phyloP scores from a whole-genome alignment of 2,888 invertebrate genomes.

The Eutolmus rufibarbis region DNA sequence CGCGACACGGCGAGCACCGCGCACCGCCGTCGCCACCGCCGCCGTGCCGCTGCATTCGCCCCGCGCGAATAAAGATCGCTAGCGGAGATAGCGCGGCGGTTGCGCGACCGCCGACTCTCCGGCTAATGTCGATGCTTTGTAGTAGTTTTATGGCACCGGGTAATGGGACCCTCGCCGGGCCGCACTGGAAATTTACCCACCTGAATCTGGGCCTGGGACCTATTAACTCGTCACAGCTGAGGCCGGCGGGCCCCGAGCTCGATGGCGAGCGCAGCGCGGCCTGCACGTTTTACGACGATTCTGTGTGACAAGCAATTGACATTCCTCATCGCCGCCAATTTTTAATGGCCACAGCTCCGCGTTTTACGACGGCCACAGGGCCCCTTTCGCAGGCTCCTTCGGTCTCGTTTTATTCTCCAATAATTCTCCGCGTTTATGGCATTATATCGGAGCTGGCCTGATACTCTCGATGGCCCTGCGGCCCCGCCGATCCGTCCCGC shows the following conservation, averaged over 20 bases:
- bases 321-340: slow-evolving; percentile 40
- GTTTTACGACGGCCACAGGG: slow-evolving; percentile 28
- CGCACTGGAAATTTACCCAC: slow-evolving; percentile 33
- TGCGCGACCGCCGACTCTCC: background rate
- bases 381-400: slow-evolving; percentile 6
- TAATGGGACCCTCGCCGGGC: background rate
- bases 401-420: slow-evolving; percentile 27
- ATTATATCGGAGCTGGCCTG: slow-evolving; percentile 34
- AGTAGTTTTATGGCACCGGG: slow-evolving; percentile 32
- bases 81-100: background rate
- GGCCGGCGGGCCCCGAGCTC: background rate
- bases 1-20: background rate
- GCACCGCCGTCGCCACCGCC: background rate
- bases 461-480: background rate
- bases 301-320: slow-evolving; percentile 44
- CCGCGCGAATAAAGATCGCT: slow-evolving; percentile 7
- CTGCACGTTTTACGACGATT: slow-evolving; percentile 36
- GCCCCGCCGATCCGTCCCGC: background rate
- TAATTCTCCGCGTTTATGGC: slow-evolving; percentile 41
- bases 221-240: slow-evolving; percentile 35
- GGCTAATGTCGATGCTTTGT: slow-evolving; percentile 26
- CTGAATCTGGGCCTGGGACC: slow-evolving; percentile 26
- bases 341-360: slow-evolving; percentile 27
- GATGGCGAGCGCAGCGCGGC: background rate
- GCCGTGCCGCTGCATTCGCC: background rate